phyloP scores from a whole-genome alignment of 1,140 invertebrate genomes.

The Drosophila leontia region DNA sequence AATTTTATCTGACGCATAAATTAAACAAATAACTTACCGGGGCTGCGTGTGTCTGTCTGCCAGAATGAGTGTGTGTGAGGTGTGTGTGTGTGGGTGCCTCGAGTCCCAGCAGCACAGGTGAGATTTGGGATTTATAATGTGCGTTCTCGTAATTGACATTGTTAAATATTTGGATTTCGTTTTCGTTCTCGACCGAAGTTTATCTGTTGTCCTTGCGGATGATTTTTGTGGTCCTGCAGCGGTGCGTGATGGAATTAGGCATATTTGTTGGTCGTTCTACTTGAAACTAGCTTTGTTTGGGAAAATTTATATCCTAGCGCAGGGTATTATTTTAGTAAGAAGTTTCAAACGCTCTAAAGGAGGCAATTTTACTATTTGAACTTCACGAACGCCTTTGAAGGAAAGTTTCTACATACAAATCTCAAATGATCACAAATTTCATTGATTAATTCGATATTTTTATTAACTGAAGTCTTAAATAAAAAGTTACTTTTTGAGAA shows the following conservation, averaged over 20 bases:
- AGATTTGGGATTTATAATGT: conserved; percentile 84
- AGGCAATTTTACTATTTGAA: background rate
- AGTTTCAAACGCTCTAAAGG: too few relatives aligned
- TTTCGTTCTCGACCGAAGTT: conserved; percentile 43
- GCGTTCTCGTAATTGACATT: conserved; percentile 83
- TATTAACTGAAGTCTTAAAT: background rate
- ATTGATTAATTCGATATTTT: background rate
- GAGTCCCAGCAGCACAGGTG: conserved; percentile 72
- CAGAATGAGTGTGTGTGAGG: background rate
- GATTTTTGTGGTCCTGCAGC: conserved; percentile 14
- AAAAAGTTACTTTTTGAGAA: background rate
- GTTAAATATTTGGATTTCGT: conserved; percentile 80
- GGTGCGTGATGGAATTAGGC: conserved; percentile 36
- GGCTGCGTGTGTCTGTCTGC: conserved; percentile 33
- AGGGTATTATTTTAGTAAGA: too few relatives aligned
- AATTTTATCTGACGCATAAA: conserved; percentile 84
- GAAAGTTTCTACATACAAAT: background rate
- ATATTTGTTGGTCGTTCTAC: background rate
- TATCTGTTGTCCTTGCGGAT: conserved; percentile 46
- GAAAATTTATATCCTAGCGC: background rate
- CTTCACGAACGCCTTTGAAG: background rate
- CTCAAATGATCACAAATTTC: too few relatives aligned
- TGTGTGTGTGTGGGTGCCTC: background rate
- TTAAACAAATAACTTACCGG: conserved; percentile 81
- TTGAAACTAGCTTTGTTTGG: background rate